Percentiles rank a stretch among this genome's conserved stretches.
phyloP scores from a whole-genome alignment of 2,888 invertebrate genomes.

The Neocrepidodera transversa region DNA sequence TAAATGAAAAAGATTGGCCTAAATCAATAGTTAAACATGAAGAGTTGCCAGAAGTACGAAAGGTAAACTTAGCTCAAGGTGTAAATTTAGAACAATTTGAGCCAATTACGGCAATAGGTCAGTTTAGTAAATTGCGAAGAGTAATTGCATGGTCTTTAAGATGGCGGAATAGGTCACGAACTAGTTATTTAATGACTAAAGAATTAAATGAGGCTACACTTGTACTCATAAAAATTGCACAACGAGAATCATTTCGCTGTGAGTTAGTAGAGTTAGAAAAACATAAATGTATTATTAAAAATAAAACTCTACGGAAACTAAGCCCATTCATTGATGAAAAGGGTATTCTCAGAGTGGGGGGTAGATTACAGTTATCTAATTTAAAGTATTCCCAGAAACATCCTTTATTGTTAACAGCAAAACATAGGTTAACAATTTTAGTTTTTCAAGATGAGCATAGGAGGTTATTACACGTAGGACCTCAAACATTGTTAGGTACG shows the following conservation, averaged over 20 bases:
- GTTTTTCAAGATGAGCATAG: too few relatives aligned
- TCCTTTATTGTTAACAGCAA: constrained; percentile 19
- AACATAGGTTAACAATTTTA: constrained; percentile 22
- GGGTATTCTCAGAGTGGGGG: constrained; percentile 15
- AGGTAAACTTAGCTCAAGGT: neutral
- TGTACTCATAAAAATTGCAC: neutral
- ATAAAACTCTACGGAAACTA: neutral
- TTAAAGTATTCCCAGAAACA: constrained; percentile 28
- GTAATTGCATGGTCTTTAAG: neutral
- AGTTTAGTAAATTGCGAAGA: neutral
- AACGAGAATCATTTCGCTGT: neutral
- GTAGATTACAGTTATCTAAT: constrained; percentile 19
- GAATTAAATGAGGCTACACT: neutral
- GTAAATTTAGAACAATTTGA: neutral
- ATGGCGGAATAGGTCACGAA: neutral
- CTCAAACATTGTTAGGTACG: constrained; percentile 2
- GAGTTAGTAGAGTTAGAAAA: neutral
- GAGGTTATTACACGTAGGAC: constrained; percentile 24
- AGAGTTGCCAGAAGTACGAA: neutral
- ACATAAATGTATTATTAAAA: neutral
- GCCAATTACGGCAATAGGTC: neutral
- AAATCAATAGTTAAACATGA: neutral
- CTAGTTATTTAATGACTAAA: neutral
- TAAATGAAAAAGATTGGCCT: constrained; percentile 11
- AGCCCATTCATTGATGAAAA: constrained; percentile 1